phyloP scores from a whole-genome alignment of 2,113 vertebrate genomes.

The Montifringilla adamsi region DNA sequence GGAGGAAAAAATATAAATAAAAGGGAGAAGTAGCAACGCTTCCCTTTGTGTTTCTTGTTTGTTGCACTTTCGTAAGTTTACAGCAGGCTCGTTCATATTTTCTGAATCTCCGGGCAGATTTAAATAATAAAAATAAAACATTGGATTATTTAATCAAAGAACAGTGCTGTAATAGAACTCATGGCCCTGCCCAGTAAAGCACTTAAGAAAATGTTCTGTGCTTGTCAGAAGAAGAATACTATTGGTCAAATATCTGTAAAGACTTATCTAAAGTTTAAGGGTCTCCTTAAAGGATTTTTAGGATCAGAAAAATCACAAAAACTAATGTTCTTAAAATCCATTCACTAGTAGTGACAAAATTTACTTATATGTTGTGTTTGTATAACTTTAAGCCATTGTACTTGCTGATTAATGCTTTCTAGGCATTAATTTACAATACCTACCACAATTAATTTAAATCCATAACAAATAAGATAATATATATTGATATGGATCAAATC shows the following conservation, averaged over 20 bases:
- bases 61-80: not conserved
- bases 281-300: not conserved
- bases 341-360: not conserved
- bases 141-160: not conserved
- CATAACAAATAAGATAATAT: not conserved
- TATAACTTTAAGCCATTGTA: not conserved
- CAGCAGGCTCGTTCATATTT: accelerated
- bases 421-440: not conserved
- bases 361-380: not conserved
- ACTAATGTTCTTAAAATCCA: not conserved
- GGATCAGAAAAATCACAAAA: not conserved
- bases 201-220: not conserved
- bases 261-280: not conserved
- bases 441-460: not conserved
- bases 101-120: not conserved
- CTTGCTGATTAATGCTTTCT: not conserved
- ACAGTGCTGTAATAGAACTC: not conserved
- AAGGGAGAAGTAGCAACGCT: accelerated
- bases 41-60: not conserved
- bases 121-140: not conserved
- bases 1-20: accelerated
- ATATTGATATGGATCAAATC: not conserved
- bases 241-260: not conserved
- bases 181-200: not conserved
- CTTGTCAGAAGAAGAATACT: not conserved